Base-by-base conservation (phyloP, 2,797 vertebrate species). In the Babyrousa celebensis region DNA sequence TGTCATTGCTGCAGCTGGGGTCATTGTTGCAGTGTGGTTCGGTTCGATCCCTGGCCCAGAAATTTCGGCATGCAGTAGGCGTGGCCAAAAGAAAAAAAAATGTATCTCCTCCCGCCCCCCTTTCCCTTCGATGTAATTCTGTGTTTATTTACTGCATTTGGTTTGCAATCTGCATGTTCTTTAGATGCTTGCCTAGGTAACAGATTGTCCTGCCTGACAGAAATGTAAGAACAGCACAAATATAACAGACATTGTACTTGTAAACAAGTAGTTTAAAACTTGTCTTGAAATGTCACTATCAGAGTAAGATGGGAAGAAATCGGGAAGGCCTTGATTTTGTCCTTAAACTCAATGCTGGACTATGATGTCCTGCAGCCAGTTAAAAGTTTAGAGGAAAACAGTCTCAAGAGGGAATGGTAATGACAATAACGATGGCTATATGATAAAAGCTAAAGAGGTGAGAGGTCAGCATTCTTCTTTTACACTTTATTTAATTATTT, bases 251-350 rank as follows among this genome's bases (percentile, higher is more conserved):
- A 56, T 15, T 79, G 40, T 56, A 11, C 56, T 56, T 70, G 21
- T 40, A 89, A 56, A 89, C 23, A 85, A 56, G 29, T 54, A 16
- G 23, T 71, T 32, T 74, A 67, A 71, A 65, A n/a, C 58, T 72
- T 63, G 58, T 86, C 94, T 94, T 78, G 29, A 91, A 10, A 77
- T 56, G n/a, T 6, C 29, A 93, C 12, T 52, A 72, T n/a, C 65
- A 54, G 40, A 48, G 20, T 32, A 74, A 74, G 36, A n/a, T 60
- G 60, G 27, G 27, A 58, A 60, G 63, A 92, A 52, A 58, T 32
- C 52, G 58, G 58, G 27, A 80, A 91, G 52, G 36, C 40, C 80
- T 78, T 6, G 7, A 58, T 20, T 92, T 91, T 90, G 63, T 56
- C 80, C 52, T 89, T 74, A 62, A 10, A 70, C 21, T 72, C 75